Base-by-base conservation (phyloP, 2,797 vertebrate species). In the Salarias fasciatus region DNA sequence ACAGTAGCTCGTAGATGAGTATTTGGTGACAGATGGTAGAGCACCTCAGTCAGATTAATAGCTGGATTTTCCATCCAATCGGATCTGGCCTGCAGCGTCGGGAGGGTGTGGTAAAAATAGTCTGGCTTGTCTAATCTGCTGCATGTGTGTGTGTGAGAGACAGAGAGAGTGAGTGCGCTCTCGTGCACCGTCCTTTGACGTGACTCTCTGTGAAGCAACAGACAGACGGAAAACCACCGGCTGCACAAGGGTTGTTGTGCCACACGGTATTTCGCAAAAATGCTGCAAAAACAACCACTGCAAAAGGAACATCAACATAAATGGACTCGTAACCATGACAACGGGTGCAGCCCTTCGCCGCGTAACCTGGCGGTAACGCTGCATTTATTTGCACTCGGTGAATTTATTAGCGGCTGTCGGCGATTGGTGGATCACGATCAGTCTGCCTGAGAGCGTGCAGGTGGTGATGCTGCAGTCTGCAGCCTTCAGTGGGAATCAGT, bases 31-130 rank as follows among this genome's bases (percentile, higher is more conserved):
- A 94, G 91, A 92, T 93, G 93, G 92, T 59, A 18, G 77, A 75
- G 86, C 88, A 90, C 86, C 88, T 89, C 88, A 75, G 76, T 86
- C 79, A 91, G 91, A 93, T 93, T 93, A 92, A 92, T 91, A 88
- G 86, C 80, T 81, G 79, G 89, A 90, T 92, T 90, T 89, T 82
- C 89, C 63, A 61, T 86, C 87, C 89, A 92, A 91, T 92, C 84
- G 74, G 91, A 87, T 92, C 90, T 89, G 68, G 66, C 75, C 79
- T 51, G 50, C 85, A 74, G 79, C 18, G 68, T 48, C 53, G 82
- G 75, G 53, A 75, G 88, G 83, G 80, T 71, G 82, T 78, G 87
- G 86, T 91, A 93, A 91, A 92, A 91, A 93, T 93, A 92, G 88
- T 85, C 90, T 46, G 75, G 75, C 62, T 75, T 24, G 45, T 82